phyloP scores from a whole-genome alignment of 2,888 invertebrate genomes.

The Leptopterna dolabrata region DNA sequence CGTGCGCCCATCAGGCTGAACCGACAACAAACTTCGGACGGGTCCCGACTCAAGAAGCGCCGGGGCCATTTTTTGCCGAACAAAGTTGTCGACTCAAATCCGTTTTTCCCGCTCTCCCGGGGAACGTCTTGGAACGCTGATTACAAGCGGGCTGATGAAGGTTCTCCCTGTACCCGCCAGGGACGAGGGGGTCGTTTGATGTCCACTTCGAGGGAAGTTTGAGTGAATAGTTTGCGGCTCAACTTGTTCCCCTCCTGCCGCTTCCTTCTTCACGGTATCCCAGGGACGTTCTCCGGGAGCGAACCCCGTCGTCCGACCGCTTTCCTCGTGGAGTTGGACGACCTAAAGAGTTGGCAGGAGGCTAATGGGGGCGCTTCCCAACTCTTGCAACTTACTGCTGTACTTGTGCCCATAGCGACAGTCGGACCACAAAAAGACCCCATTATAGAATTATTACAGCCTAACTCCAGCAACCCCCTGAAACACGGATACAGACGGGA shows the following conservation, averaged over 20 bases:
- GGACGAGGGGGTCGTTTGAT: slow-evolving; percentile 19
- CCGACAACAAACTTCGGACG: not conserved
- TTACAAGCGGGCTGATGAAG: slow-evolving; percentile 17
- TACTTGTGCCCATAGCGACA: too few species aligned
- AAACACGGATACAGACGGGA: too few species aligned
- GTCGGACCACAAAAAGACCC: too few species aligned
- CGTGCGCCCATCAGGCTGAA: not conserved
- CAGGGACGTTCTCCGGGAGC: not conserved
- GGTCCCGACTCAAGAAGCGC: not conserved
- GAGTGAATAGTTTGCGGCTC: slow-evolving; percentile 52
- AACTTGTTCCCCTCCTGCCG: slow-evolving; percentile 21
- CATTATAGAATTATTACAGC: too few species aligned
- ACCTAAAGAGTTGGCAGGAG: too few species aligned
- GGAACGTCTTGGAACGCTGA: slow-evolving; percentile 30
- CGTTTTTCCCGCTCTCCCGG: not conserved
- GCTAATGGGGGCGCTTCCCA: too few species aligned
- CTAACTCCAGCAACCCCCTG: too few species aligned
- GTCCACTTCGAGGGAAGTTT: slow-evolving; percentile 49
- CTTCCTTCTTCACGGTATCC: not conserved
- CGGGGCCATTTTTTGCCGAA: not conserved
- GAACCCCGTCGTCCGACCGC: too few species aligned
- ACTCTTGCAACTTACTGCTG: too few species aligned
- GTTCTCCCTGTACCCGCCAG: not conserved
- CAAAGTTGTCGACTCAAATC: slow-evolving; percentile 36
- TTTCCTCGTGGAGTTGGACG: too few species aligned